phyloP scores from a whole-genome alignment of 2,113 vertebrate species.

The Todiramphus saurophagus region DNA sequence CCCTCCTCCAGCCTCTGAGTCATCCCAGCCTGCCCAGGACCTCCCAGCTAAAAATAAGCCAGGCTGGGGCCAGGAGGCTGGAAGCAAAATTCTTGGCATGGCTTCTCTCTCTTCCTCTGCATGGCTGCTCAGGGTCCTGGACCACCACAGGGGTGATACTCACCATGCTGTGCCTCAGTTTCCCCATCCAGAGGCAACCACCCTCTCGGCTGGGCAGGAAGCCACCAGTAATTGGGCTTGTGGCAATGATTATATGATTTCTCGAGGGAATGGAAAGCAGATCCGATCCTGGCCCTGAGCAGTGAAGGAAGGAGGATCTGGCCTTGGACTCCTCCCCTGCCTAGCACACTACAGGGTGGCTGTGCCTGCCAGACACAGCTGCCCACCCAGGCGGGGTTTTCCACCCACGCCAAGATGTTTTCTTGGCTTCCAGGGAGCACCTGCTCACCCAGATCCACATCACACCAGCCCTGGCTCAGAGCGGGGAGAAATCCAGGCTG shows the following conservation, averaged over 20 bases:
- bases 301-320: background rate
- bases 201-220: background rate
- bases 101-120: background rate
- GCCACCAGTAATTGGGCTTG: background rate
- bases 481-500: background rate
- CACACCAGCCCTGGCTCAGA: background rate
- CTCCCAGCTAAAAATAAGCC: slow-evolving; percentile 72
- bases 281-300: background rate
- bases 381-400: background rate
- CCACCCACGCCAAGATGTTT: background rate
- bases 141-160: background rate
- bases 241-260: background rate
- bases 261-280: background rate
- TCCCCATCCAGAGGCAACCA: background rate
- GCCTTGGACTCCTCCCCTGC: background rate
- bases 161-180: background rate
- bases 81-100: slow-evolving; percentile 26
- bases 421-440: background rate
- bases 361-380: background rate
- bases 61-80: background rate
- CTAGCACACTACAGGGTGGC: background rate
- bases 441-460: background rate
- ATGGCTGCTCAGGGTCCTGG: background rate
- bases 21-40: background rate
- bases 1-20: slow-evolving; percentile 69